Evolutionary conservation across 2,888 invertebrate genomes (phyloP).

Genomic region (Charanyca ferruginea): DNA sequence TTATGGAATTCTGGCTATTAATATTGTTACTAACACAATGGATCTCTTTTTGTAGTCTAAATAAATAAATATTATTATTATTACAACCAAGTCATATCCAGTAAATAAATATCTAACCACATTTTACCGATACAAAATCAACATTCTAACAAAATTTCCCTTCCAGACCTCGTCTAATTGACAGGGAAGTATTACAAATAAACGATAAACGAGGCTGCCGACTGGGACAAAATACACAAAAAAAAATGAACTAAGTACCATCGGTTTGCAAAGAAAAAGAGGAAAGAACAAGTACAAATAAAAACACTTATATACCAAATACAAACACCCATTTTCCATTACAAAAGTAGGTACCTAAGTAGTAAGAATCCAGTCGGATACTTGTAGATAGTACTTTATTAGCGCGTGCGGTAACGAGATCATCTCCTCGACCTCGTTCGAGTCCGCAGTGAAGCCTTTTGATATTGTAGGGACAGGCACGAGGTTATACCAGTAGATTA

Average conservation of each 20-base stretch:
- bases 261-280: too few species aligned
- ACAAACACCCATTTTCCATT: constrained; percentile 2
- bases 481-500: constrained; percentile 40
- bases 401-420: constrained; percentile 61
- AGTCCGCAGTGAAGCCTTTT: constrained; percentile 63
- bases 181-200: too few species aligned
- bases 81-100: neutral
- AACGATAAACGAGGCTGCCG: too few species aligned
- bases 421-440: constrained; percentile 60
- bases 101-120: neutral
- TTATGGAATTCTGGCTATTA: too few species aligned
- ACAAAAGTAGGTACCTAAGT: constrained; percentile 12
- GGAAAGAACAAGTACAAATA: neutral
- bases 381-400: constrained; percentile 43
- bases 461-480: constrained; percentile 50
- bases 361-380: constrained; percentile 20
- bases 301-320: neutral
- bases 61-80: too few species aligned
- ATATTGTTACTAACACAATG: too few species aligned
- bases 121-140: neutral
- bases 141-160: neutral
- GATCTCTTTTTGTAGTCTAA: too few species aligned
- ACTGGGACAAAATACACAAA: too few species aligned
- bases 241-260: too few species aligned
- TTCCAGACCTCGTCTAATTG: too few species aligned